Conservation (phyloP, 2,797 vertebrate genomes). For the Thamnophis elegans region DNA sequence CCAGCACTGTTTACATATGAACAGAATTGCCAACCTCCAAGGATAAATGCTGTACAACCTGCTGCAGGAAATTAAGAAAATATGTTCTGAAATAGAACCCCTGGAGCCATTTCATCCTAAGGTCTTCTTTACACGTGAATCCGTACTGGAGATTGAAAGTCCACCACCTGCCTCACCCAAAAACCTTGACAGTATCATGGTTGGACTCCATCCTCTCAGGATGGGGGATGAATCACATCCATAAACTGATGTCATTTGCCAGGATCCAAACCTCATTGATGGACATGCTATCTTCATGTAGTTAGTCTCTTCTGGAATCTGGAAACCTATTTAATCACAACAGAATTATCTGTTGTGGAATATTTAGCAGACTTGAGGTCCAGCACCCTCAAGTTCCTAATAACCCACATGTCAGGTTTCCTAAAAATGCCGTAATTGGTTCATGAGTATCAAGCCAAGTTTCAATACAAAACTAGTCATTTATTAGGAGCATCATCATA, state of each 20-base stretch:
- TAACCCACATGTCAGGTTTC: not conserved
- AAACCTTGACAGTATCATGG: not conserved
- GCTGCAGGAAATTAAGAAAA: not conserved
- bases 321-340: not conserved
- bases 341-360: not conserved
- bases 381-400: not conserved
- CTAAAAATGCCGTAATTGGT: too few species aligned
- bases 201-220: not conserved
- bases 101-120: not conserved
- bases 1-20: not conserved
- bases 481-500: too few species aligned
- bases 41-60: not conserved
- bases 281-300: not conserved
- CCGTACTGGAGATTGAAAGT: not conserved
- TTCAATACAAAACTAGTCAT: too few species aligned
- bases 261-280: rapidly evolving
- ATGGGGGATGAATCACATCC: not conserved
- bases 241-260: not conserved
- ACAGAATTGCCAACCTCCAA: not conserved
- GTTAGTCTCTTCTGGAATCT: not conserved
- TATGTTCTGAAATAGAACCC: not conserved
- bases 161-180: not conserved
- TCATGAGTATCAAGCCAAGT: too few species aligned
- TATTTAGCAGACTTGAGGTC: not conserved
- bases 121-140: not conserved